A percentile compares a stretch with the other conserved stretches of the same genome.
phyloP scores from a whole-genome alignment of 2,797 vertebrate genomes.

The Oceanodroma leucorhoa region DNA sequence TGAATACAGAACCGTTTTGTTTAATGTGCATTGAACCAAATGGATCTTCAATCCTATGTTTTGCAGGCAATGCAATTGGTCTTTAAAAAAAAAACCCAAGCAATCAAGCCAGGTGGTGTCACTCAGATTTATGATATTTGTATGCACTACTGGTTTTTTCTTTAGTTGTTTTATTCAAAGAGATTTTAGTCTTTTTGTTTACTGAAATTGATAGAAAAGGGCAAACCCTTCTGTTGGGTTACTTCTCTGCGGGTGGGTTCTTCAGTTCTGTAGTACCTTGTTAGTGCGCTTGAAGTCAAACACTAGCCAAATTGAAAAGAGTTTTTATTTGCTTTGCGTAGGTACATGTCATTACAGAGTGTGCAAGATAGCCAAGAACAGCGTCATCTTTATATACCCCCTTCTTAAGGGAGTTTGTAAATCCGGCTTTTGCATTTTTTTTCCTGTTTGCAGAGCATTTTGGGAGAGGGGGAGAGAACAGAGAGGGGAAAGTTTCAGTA shows the following conservation, averaged over 20 bases:
- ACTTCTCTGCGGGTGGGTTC: background rate
- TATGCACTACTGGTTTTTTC: background rate
- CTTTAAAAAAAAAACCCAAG: background rate
- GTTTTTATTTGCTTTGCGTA: background rate
- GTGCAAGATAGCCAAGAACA: background rate
- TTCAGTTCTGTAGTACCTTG: background rate
- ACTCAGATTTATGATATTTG: background rate
- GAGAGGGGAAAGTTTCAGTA: background rate
- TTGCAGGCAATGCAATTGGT: background rate
- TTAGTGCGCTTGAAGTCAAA: background rate
- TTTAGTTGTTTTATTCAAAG: background rate
- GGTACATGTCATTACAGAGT: background rate
- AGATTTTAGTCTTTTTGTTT: background rate
- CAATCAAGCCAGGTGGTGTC: background rate
- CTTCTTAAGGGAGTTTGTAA: background rate
- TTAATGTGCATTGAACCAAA: background rate
- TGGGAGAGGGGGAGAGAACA: background rate
- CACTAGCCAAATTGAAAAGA: background rate
- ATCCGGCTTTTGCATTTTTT: background rate
- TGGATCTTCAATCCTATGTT: background rate
- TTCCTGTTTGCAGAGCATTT: background rate
- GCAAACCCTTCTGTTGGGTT: background rate
- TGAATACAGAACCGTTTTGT: background rate
- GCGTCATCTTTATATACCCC: rapidly evolving
- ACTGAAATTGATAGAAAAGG: background rate